Evolutionary conservation across 2,113 vertebrate species (phyloP).

Genomic region (Zootoca vivipara): DNA sequence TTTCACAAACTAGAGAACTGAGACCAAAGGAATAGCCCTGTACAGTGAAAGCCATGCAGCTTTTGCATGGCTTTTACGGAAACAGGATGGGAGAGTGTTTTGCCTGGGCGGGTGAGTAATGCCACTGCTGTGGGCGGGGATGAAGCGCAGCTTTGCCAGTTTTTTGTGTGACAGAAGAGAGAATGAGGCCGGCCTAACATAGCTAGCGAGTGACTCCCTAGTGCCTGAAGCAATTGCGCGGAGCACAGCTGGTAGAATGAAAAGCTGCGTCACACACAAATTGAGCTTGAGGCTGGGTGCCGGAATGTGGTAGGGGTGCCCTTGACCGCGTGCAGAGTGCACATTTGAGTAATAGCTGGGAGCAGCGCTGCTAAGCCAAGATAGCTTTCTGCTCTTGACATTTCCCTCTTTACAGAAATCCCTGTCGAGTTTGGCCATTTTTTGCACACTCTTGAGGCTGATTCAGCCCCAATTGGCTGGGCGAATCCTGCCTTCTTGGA

Average conservation of each 20-base stretch:
- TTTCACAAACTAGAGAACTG: not conserved
- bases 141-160: not conserved
- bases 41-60: not conserved
- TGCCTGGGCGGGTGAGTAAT: not conserved
- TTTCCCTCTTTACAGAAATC: not conserved
- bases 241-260: not conserved
- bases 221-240: not conserved
- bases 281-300: not conserved
- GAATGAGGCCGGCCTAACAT: not conserved
- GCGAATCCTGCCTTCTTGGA: too few relatives aligned
- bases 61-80: not conserved
- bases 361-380: not conserved
- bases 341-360: not conserved
- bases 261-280: not conserved
- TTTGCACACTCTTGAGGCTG: too few relatives aligned
- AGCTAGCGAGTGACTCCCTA: not conserved
- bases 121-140: not conserved
- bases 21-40: not conserved
- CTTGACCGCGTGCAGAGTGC: not conserved
- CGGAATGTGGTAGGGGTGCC: not conserved
- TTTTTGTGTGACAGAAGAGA: too few relatives aligned
- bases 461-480: not conserved
- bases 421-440: too few relatives aligned
- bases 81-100: not conserved
- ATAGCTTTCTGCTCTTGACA: not conserved